These are phyloP conservation scores for Microtus oregoni DNA, from an alignment of 2,113 vertebrate species.

Conservation along the genomic window DNA sequence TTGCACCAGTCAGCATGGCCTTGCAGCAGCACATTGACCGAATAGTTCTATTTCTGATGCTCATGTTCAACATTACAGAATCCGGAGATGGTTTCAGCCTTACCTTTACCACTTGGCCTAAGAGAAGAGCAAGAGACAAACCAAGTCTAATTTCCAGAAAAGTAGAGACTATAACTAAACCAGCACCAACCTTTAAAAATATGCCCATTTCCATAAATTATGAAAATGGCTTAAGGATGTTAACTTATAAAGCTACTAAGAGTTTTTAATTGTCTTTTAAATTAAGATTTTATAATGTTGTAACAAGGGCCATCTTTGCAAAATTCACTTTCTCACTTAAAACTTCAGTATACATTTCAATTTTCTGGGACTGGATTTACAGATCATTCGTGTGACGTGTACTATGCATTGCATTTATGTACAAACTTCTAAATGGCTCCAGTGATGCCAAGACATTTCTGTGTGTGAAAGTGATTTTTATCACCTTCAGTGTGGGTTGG, in stretches of 20 bases:
- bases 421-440: neutral
- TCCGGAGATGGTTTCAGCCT: neutral
- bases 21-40: neutral
- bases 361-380: neutral
- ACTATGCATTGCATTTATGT: neutral
- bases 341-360: neutral
- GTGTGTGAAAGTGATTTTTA: neutral
- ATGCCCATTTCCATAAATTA: neutral
- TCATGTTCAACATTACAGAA: neutral
- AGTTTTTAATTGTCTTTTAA: neutral
- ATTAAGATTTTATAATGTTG: neutral
- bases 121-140: neutral
- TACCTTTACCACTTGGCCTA: neutral
- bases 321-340: neutral
- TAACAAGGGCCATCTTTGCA: neutral
- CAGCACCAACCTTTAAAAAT: neutral
- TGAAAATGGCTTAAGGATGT: neutral
- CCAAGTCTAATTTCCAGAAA: neutral
- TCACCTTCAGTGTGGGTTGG: neutral
- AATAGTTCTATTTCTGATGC: neutral
- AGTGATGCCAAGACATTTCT: rapidly evolving
- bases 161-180: neutral
- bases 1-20: neutral
- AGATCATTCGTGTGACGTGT: neutral
- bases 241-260: neutral